Evolutionary conservation across 2,113 vertebrate genomes (phyloP).

Genomic region (Anolis sagrei): DNA sequence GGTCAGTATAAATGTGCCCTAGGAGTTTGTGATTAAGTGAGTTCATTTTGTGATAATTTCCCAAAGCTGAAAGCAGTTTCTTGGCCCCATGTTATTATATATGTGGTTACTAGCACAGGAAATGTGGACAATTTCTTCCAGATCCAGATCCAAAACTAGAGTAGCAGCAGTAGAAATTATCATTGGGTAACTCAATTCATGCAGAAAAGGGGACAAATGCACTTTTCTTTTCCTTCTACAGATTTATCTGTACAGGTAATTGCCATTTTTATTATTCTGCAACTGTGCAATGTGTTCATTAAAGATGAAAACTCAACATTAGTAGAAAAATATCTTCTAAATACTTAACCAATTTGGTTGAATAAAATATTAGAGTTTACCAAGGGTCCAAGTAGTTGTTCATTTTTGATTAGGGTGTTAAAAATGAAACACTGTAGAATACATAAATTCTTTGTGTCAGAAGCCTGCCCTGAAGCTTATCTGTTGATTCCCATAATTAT

Average conservation of each 20-base stretch:
- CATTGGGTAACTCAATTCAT: not conserved
- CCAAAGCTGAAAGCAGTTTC: constrained; percentile 6
- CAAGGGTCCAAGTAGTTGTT: not conserved
- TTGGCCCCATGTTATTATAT: not conserved
- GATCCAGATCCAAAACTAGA: not conserved
- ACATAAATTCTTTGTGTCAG: not conserved
- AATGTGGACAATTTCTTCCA: not conserved
- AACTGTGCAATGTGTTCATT: not conserved
- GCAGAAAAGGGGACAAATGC: not conserved
- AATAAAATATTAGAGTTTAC: not conserved
- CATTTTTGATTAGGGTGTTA: not conserved
- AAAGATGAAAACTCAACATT: not conserved
- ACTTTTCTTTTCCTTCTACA: not conserved
- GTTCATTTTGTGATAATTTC: not conserved
- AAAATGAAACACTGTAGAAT: not conserved
- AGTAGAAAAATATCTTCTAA: not conserved
- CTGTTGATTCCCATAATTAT: not conserved
- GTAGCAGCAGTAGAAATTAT: not conserved
- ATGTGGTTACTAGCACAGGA: not conserved
- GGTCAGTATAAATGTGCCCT: too few species aligned
- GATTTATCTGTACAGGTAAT: not conserved
- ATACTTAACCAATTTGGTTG: not conserved
- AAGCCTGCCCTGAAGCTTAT: not conserved
- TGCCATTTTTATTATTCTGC: not conserved
- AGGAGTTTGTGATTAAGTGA: not conserved